Percentiles rank a stretch among this genome's conserved stretches.
These are phyloP conservation scores for Heliconius hewitsoni DNA, from an alignment of 1,140 invertebrate genomes.

Conservation along the genomic window DNA sequence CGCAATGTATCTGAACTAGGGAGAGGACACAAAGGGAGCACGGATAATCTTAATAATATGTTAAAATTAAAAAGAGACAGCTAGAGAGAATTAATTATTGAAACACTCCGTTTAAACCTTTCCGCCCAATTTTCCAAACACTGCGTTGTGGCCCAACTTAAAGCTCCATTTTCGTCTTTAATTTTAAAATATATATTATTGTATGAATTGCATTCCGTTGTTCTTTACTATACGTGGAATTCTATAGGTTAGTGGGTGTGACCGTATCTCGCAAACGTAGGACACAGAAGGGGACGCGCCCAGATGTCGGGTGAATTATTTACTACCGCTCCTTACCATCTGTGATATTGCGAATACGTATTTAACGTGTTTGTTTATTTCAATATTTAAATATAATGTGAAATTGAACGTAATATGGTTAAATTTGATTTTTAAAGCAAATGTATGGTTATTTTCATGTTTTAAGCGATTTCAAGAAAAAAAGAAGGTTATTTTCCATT, in stretches of 20 bases:
- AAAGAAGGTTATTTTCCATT: too few species aligned
- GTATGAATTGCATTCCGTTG: constrained; percentile 20
- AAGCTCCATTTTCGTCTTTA: neutral
- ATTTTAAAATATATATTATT: neutral
- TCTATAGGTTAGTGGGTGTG: constrained; percentile 50
- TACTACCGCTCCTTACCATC: constrained; percentile 54
- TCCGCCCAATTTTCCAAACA: neutral
- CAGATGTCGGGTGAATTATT: constrained; percentile 66
- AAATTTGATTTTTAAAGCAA: neutral
- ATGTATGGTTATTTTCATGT: too few species aligned
- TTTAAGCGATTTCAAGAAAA: too few species aligned
- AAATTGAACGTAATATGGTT: too few species aligned
- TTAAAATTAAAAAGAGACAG: too few species aligned
- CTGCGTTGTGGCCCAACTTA: neutral
- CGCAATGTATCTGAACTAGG: too few species aligned
- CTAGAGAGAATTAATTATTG: neutral
- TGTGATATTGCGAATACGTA: constrained; percentile 6
- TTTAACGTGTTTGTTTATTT: constrained; percentile 1
- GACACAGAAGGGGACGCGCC: constrained; percentile 64
- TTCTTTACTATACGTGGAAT: constrained; percentile 13
- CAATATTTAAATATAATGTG: neutral
- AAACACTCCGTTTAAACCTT: neutral
- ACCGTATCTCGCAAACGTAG: too few species aligned
- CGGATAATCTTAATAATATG: too few species aligned
- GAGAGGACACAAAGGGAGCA: too few species aligned